phyloP scores from a whole-genome alignment of 2,797 vertebrate genomes.

The Valencia hispanica region DNA sequence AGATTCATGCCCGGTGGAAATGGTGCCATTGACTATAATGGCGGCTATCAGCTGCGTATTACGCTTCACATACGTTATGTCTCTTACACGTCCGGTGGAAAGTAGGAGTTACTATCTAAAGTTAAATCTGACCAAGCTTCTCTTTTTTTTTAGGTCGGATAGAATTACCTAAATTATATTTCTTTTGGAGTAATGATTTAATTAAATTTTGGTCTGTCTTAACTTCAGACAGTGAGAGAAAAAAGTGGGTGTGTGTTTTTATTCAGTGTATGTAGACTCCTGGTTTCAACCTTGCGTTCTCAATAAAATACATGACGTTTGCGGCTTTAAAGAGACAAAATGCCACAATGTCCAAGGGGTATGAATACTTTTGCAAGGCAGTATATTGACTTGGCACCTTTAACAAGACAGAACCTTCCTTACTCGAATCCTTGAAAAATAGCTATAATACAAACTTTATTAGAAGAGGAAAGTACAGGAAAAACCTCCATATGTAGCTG shows the following conservation, averaged over 20 bases:
- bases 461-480: conserved; percentile 20
- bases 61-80: too few species aligned
- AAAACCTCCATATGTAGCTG: conserved; percentile 22
- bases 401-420: neutral
- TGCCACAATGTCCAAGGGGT: neutral
- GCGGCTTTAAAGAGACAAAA: neutral
- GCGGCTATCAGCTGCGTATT: too few species aligned
- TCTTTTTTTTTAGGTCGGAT: too few species aligned
- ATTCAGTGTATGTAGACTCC: neutral
- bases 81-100: too few species aligned
- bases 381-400: neutral
- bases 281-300: neutral
- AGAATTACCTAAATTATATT: too few species aligned
- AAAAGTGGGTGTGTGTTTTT: neutral
- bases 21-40: too few species aligned
- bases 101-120: too few species aligned
- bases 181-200: too few species aligned
- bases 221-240: neutral
- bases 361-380: neutral
- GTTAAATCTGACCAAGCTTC: too few species aligned
- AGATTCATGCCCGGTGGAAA: too few species aligned
- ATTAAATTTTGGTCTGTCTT: neutral
- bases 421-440: conserved; percentile 18
- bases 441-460: conserved; percentile 19
- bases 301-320: neutral